phyloP scores from a whole-genome alignment of 2,888 invertebrate genomes.

The Carabus problematicus region DNA sequence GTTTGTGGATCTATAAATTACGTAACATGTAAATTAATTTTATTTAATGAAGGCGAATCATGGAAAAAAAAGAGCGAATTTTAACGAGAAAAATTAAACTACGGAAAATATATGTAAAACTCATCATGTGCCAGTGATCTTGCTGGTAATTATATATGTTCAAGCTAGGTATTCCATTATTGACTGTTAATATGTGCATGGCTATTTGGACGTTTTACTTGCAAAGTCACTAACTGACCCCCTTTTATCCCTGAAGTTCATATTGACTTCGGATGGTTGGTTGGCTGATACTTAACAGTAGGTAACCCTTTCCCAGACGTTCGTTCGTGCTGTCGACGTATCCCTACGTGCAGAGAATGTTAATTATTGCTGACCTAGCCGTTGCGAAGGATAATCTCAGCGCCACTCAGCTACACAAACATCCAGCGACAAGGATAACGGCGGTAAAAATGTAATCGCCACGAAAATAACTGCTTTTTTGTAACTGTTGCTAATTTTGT shows the following conservation, averaged over 20 bases:
- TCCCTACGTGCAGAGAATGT: conserved; percentile 47
- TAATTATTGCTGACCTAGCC: conserved; percentile 48
- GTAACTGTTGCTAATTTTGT: conserved; percentile 10
- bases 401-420: conserved; percentile 4
- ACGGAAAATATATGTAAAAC: too few species aligned
- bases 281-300: not conserved
- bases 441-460: conserved; percentile 5
- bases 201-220: too few species aligned
- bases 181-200: too few species aligned
- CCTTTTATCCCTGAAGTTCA: too few species aligned
- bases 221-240: too few species aligned
- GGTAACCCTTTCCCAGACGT: conserved; percentile 4
- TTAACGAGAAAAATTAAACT: too few species aligned
- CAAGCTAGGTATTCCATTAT: not conserved
- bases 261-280: too few species aligned
- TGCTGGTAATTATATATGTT: not conserved
- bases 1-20: not conserved
- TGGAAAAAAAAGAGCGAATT: too few species aligned
- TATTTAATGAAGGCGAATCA: too few species aligned
- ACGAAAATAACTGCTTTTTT: conserved; percentile 8
- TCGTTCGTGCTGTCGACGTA: too few species aligned
- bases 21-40: not conserved
- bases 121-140: not conserved
- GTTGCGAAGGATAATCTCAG: conserved; percentile 22
- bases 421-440: conserved; percentile 3